Base-by-base conservation (phyloP, 2,888 invertebrate genomes). In the Resseliella maxima region DNA sequence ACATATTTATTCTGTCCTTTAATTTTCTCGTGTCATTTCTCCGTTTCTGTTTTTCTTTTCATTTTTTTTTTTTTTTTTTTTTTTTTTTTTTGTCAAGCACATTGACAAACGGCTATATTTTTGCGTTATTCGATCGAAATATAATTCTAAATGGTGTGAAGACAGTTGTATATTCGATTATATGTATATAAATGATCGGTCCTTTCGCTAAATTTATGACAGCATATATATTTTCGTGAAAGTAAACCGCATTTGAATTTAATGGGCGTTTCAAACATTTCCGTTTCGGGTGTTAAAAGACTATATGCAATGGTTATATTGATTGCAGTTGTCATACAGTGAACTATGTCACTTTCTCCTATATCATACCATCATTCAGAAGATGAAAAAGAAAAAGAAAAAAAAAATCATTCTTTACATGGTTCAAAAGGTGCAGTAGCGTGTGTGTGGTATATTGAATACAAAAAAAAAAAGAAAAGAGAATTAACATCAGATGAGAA, bases 201-300 rank as follows among this genome's bases (percentile, higher is more conserved):
- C 31, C 72, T 31, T 72, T 72, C 24, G 59, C 72, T 2, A 5
- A 72, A 72, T 72, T 72, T 72, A 72, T 72, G 35, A 72, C 24
- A 31, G n/a, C 72, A 31, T 72, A 72, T 27, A 31, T 72, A n/a
- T 72, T 27, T 72, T 3, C 31, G 72, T 72, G 72, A 72, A 72
- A 72, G 72, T 72, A 15, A 72, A 72, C 2, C 72, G 72, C 31
- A 72, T 72, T 24, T 27, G 18, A 31, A 15, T 31, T 27, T 15
- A 15, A 72, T 72, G 72, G 72, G 72, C 72, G 72, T 72, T 72
- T n/a, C 31, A 72, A 72, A 72, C 72, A 72, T 72, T 72, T 72
- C 72, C 72, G 72, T 35, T 72, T 35, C 15, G 72, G 31, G 31
- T 24, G 72, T n/a, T 35, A n/a, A n/a, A n/a, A n/a, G n/a, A n/a